Conservation (phyloP, 2,113 vertebrate species). For the Chinchilla lanigera region DNA sequence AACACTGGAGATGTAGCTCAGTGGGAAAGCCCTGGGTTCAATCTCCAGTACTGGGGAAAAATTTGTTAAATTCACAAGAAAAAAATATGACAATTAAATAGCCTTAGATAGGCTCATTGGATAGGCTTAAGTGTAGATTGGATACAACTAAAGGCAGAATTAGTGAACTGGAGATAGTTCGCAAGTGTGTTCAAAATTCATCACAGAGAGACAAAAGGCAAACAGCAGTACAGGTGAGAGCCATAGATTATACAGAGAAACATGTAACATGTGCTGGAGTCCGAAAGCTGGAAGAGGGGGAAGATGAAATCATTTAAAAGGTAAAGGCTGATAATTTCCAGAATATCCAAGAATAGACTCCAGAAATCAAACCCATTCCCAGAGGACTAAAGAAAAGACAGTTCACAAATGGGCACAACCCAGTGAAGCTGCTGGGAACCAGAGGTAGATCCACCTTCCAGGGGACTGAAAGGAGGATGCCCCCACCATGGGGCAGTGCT, state of each 20-base stretch:
- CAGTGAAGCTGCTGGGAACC: neutral
- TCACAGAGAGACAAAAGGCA: neutral
- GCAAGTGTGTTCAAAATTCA: neutral
- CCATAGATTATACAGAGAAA: accelerated
- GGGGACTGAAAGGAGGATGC: neutral
- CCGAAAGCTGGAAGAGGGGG: neutral
- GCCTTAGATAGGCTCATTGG: neutral
- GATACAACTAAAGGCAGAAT: neutral
- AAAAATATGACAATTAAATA: neutral
- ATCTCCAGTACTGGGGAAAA: neutral
- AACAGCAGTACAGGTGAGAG: neutral
- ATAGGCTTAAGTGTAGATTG: neutral
- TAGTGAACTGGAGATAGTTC: neutral
- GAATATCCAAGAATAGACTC: neutral
- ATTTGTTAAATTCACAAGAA: neutral
- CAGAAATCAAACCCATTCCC: neutral
- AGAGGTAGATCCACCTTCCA: neutral
- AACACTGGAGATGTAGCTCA: neutral
- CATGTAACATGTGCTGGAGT: neutral
- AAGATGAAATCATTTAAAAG: neutral
- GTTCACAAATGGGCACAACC: neutral
- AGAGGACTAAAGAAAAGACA: neutral
- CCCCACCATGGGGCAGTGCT: neutral
- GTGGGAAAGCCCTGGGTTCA: neutral
- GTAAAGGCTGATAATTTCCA: neutral